Conservation (phyloP, 2,888 invertebrate genomes). For the Thyatira batis region DNA sequence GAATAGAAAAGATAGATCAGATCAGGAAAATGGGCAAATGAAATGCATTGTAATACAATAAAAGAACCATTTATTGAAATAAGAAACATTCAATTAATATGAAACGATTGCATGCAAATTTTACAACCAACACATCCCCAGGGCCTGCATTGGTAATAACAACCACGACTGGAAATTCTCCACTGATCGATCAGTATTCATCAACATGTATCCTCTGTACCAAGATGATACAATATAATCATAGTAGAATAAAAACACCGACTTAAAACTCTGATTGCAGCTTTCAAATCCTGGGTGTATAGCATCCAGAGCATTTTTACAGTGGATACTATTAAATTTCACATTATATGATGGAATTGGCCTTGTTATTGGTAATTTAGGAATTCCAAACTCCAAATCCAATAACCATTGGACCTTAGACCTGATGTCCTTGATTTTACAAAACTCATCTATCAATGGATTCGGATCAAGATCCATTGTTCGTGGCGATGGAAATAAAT, state of each 20-base stretch:
- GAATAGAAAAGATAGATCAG: too few species aligned
- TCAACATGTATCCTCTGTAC: constrained; percentile 54
- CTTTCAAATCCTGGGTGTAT: constrained; percentile 64
- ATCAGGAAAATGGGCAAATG: too few species aligned
- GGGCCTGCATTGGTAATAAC: constrained; percentile 48
- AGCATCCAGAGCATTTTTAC: constrained; percentile 53
- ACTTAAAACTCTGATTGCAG: constrained; percentile 53
- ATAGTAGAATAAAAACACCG: constrained; percentile 54
- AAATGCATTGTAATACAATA: not conserved
- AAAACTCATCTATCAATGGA: constrained; percentile 60
- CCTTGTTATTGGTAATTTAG: constrained; percentile 44
- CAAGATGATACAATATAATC: constrained; percentile 56
- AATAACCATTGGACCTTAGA: constrained; percentile 54
- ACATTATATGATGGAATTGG: constrained; percentile 57
- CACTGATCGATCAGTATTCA: constrained; percentile 52
- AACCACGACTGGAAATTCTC: constrained; percentile 66
- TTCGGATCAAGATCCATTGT: constrained; percentile 57
- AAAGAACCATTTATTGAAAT: not conserved
- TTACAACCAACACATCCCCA: constrained; percentile 68
- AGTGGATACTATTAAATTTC: constrained; percentile 54
- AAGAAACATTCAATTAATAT: not conserved
- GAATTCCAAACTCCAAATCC: constrained; percentile 63
- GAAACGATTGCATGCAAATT: not conserved
- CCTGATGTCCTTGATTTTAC: constrained; percentile 42
- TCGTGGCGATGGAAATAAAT: constrained; percentile 56